Base-by-base conservation (phyloP, 2,113 vertebrate species). In the Typhlomys cinereus region DNA sequence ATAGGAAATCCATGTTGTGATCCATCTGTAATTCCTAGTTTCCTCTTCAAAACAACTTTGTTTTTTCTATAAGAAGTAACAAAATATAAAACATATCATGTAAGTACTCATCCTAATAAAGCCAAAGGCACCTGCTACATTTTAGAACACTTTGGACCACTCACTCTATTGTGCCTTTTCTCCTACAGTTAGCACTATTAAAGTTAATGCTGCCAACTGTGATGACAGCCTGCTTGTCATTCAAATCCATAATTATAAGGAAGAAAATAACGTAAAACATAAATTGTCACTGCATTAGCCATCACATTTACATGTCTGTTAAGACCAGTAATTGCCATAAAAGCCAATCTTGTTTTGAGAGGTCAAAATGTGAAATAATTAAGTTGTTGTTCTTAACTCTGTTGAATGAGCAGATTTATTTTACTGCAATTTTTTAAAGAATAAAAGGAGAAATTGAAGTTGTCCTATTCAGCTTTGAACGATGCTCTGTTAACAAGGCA, bases 251-350 rank as follows among this genome's bases (percentile, higher is more conserved):
- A 96, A 95, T 84, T 95, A 66, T 57, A 92, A 88, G 93, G 54
- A 87, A 96, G 95, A 86, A 96, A 93, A 96, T 74, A 93, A 41
- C 86, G 95, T 96, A 91, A 95, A 94, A 94, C 57, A 80, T 62
- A 94, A 96, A 95, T 94, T 94, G 76, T 82, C 62, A 5, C 74
- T 94, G 29, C 54, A 92, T 97, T 96, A 84, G 1, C 61, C 78
- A 46, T 85, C 92, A 86, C 59, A 95, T 95, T 94, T 91, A 91
- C 71, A 90, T 96, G 4, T 46, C 66, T 48, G 1, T 81, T 97
- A 91, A 94, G 83, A 34, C 79, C 48, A 86, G 89, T 94, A 97
- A 94, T 70, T 96, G 17, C 31, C 52, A 74, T 79, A 96, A 95
- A 90, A 95, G 89, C 92, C n/a, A 81, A 52, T 82, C 39, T 85